phyloP scores from a whole-genome alignment of 2,797 vertebrate species.

The Argyrosomus regius region DNA sequence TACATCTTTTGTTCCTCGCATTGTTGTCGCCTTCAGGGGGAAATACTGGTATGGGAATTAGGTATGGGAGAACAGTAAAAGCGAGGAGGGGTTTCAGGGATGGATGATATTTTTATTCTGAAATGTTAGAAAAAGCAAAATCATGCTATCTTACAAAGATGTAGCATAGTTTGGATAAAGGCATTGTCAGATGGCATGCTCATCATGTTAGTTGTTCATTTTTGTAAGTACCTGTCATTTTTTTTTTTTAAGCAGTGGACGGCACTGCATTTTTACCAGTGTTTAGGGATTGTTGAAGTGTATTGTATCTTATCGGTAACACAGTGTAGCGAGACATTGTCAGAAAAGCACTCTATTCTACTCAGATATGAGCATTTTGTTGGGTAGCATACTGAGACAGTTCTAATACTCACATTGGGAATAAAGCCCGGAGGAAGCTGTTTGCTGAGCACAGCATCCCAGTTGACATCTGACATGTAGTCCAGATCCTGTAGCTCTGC shows the following conservation, averaged over 20 bases:
- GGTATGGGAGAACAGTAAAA: not conserved
- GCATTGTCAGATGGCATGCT: constrained; percentile 4
- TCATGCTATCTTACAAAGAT: not conserved
- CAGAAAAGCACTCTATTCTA: not conserved
- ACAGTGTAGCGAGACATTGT: not conserved
- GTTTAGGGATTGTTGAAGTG: not conserved
- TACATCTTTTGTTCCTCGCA: not conserved
- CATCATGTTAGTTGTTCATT: not conserved
- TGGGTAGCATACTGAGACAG: not conserved
- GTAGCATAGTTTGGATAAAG: not conserved
- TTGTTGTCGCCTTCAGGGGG: not conserved
- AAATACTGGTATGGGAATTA: not conserved
- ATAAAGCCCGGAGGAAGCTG: constrained; percentile 91
- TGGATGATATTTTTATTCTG: constrained; percentile 1
- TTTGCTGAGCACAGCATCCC: constrained; percentile 94
- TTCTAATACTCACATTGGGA: constrained; percentile 88
- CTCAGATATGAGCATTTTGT: constrained; percentile 30
- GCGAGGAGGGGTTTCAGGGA: not conserved
- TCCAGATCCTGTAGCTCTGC: constrained; percentile 90
- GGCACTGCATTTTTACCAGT: not conserved
- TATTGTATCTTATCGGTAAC: not conserved
- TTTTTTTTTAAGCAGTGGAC: not conserved
- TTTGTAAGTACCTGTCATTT: not conserved
- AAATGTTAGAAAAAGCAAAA: not conserved
- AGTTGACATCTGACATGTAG: constrained; percentile 91